phyloP scores from a whole-genome alignment of 1,140 invertebrate species.

The Drosophila paulistorum region DNA sequence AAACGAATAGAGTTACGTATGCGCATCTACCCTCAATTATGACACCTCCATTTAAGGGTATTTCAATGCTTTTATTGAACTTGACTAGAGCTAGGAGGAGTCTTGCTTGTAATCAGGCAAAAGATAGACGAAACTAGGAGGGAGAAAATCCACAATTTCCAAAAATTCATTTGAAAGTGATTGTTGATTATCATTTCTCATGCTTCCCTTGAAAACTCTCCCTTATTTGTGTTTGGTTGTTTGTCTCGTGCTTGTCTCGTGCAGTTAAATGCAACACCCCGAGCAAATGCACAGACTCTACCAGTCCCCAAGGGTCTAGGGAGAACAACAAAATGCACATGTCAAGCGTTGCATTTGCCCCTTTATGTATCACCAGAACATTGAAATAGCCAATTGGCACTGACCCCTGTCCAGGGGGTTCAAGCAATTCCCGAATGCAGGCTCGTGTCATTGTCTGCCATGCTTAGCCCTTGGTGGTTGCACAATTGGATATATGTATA shows the following conservation, averaged over 20 bases:
- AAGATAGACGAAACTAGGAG: slow-evolving; percentile 2
- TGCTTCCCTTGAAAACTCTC: not conserved
- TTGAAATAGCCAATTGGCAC: slow-evolving; percentile 64
- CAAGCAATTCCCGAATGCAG: slow-evolving; percentile 30
- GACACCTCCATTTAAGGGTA: not conserved
- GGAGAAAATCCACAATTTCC: not conserved
- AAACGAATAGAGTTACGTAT: too few species aligned
- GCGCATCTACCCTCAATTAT: not conserved
- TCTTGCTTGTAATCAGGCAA: slow-evolving; percentile 28
- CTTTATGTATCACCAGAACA: slow-evolving; percentile 23
- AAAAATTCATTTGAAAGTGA: not conserved
- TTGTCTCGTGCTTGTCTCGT: not conserved
- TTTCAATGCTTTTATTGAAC: slow-evolving; percentile 41
- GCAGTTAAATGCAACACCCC: slow-evolving; percentile 30
- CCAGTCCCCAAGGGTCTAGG: slow-evolving; percentile 22
- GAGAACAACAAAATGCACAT: slow-evolving; percentile 23
- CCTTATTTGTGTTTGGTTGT: too few species aligned
- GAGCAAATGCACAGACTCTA: slow-evolving; percentile 7
- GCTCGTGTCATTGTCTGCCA: slow-evolving; percentile 19
- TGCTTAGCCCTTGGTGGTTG: slow-evolving; percentile 43
- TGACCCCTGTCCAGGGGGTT: slow-evolving; percentile 47
- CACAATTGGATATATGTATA: not conserved
- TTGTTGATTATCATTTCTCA: slow-evolving; percentile 1
- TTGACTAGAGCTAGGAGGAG: slow-evolving; percentile 24
- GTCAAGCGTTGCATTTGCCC: slow-evolving; percentile 64